phyloP scores from a whole-genome alignment of 2,797 vertebrate species.

The Buphagus erythrorhynchus region DNA sequence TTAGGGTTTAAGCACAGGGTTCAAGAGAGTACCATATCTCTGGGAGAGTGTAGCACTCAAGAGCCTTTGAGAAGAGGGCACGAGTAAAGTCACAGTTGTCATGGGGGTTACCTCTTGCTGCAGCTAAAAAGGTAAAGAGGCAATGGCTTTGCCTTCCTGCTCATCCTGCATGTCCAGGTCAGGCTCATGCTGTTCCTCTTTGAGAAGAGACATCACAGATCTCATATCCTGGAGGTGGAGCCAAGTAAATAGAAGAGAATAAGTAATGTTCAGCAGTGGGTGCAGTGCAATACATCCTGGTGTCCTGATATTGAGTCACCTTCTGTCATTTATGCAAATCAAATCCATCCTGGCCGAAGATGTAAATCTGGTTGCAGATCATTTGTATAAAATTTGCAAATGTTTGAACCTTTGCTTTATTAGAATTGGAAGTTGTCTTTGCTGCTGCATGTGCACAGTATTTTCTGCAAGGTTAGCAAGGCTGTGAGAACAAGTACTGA shows the following conservation, averaged over 20 bases:
- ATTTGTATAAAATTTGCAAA: conserved; percentile 4
- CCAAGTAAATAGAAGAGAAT: not conserved
- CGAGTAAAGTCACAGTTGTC: not conserved
- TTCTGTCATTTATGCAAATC: conserved; percentile 23
- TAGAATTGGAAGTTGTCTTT: not conserved
- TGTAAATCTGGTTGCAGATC: not conserved
- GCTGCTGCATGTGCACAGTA: not conserved
- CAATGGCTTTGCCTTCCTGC: not conserved
- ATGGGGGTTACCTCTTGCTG: not conserved
- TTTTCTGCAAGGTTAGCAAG: conserved; percentile 8
- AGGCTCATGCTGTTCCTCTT: not conserved
- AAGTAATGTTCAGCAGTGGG: not conserved
- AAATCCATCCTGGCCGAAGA: not conserved
- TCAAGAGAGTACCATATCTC: accelerated
- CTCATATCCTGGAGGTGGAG: not conserved
- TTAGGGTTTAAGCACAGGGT: not conserved
- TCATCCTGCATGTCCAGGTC: not conserved
- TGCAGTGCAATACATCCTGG: not conserved
- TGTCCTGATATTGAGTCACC: not conserved
- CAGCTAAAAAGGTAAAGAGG: not conserved
- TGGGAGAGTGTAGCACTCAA: not conserved
- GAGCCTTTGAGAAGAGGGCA: not conserved
- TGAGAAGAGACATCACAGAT: not conserved
- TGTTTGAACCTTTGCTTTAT: not conserved
- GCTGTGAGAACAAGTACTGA: not conserved